Evolutionary conservation across 1,140 invertebrate species (phyloP).

Genomic region (Temnothorax longispinosus): DNA sequence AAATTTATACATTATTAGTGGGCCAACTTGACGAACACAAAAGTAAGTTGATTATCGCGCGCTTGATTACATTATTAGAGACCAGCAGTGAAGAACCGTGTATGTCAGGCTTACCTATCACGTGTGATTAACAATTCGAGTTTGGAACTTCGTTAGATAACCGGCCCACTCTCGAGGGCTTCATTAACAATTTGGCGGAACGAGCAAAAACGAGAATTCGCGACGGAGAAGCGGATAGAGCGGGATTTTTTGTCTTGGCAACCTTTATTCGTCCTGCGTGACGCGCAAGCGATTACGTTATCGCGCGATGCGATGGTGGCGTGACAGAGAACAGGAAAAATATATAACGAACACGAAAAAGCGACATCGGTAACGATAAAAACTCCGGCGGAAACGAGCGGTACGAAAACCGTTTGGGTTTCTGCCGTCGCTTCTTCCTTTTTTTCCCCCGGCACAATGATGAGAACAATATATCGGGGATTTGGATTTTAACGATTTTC

Average conservation of each 20-base stretch:
- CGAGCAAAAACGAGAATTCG: neutral
- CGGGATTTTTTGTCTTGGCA: neutral
- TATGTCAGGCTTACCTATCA: neutral
- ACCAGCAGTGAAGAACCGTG: neutral
- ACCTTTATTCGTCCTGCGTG: neutral
- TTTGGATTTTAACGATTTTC: constrained; percentile 36
- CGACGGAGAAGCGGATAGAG: neutral
- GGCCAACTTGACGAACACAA: constrained; percentile 24
- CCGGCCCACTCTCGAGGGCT: neutral
- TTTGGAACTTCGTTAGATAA: neutral
- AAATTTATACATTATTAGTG: constrained; percentile 5
- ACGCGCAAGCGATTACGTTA: neutral
- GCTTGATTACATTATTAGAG: constrained; percentile 31
- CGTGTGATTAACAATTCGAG: constrained; percentile 33
- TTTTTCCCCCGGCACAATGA: neutral
- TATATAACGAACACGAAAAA: neutral
- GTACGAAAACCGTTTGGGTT: constrained; percentile 16
- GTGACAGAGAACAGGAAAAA: neutral
- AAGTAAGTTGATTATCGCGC: constrained; percentile 37
- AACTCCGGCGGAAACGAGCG: constrained; percentile 19
- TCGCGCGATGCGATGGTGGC: neutral
- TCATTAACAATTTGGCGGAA: neutral
- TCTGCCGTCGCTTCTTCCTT: neutral
- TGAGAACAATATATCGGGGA: constrained; percentile 28
- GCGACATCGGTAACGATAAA: neutral